Percentiles rank a stretch among this genome's conserved stretches.
Evolutionary conservation across 2,113 vertebrate species (phyloP).

Genomic region (Hippocampus comes): DNA sequence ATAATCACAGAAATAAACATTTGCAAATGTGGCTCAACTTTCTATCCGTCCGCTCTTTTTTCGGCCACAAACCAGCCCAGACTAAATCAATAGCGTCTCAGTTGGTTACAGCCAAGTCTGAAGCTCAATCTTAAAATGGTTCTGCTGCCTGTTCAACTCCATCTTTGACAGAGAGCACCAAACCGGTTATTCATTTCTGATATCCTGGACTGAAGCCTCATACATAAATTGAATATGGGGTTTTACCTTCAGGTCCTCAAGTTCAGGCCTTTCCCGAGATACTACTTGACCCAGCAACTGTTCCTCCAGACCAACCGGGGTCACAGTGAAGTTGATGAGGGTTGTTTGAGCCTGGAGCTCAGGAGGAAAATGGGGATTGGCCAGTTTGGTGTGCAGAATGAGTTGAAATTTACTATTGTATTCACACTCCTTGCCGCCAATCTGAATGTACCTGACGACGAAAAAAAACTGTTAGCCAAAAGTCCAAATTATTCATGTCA

Average conservation of each 20-base stretch:
- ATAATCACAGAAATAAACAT: too few relatives aligned
- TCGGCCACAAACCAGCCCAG: too few relatives aligned
- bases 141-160: slow-evolving; percentile 78
- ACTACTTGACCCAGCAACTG: slow-evolving; percentile 81
- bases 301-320: slow-evolving; percentile 76
- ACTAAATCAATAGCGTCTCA: too few relatives aligned
- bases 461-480: not conserved
- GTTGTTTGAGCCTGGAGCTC: slow-evolving; percentile 82
- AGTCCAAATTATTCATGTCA: not conserved
- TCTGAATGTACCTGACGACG: slow-evolving; percentile 71
- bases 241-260: slow-evolving; percentile 78
- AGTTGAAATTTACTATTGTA: slow-evolving; percentile 78
- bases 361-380: slow-evolving; percentile 79
- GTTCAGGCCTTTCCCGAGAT: slow-evolving; percentile 75
- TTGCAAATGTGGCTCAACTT: too few relatives aligned
- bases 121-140: slow-evolving; percentile 78
- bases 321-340: slow-evolving; percentile 85
- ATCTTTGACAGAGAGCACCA: slow-evolving; percentile 49
- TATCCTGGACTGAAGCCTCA: not conserved
- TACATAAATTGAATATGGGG: not conserved
- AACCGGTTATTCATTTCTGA: not conserved
- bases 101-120: slow-evolving; percentile 26
- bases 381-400: slow-evolving; percentile 82
- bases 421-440: slow-evolving; percentile 80
- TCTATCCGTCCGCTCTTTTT: too few relatives aligned